Evolutionary conservation across 1,140 invertebrate genomes (phyloP).

Genomic region (Galendromus occidentalis): DNA sequence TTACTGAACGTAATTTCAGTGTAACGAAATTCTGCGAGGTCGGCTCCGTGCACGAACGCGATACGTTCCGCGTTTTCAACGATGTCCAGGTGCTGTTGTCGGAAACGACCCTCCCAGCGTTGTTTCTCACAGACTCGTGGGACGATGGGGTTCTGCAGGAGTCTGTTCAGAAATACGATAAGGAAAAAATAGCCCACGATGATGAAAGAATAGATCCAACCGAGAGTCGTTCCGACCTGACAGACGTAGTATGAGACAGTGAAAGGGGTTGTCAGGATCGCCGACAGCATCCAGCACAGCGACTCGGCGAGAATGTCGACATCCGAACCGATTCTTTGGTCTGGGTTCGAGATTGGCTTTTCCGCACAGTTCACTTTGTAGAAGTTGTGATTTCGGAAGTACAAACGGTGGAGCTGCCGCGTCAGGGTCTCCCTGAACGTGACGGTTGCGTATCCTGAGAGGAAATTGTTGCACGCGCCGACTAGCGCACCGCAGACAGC

Average conservation of each 20-base stretch:
- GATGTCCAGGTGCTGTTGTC: background rate
- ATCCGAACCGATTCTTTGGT: background rate
- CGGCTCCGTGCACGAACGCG: background rate
- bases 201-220: constrained; percentile 6
- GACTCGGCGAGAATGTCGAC: background rate
- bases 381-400: constrained; percentile 1
- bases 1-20: background rate
- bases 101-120: background rate
- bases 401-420: background rate
- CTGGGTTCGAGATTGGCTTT: background rate
- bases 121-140: background rate
- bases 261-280: background rate
- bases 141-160: background rate
- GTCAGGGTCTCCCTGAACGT: background rate
- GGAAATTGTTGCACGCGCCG: background rate
- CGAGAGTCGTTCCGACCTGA: background rate
- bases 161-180: background rate
- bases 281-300: background rate
- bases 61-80: constrained; percentile 8
- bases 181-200: constrained; percentile 4
- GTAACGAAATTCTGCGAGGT: background rate
- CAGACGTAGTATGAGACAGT: background rate
- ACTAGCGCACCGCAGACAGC: background rate
- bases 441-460: background rate
- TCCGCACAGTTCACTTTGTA: background rate